These are phyloP conservation scores for Microchrysa polita DNA, from an alignment of 2,888 invertebrate genomes.

Conservation along the genomic window DNA sequence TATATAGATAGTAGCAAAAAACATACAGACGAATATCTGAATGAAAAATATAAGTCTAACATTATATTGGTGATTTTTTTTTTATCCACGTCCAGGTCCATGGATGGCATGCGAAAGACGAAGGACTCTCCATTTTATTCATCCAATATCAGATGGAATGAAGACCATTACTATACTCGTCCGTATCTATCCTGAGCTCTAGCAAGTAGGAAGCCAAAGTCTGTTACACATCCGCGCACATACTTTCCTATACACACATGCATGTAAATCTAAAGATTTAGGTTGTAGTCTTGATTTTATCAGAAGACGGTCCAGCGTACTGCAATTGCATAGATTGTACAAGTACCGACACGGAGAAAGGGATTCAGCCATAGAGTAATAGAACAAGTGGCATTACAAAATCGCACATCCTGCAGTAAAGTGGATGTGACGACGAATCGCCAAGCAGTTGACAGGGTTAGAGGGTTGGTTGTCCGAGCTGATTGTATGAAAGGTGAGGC, in stretches of 20 bases:
- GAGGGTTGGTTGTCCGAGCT: background rate
- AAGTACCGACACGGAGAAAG: background rate
- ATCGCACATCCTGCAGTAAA: slow-evolving; percentile 34
- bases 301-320: background rate
- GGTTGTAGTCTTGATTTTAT: slow-evolving; percentile 16
- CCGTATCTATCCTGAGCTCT: background rate
- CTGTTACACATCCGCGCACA: too few species aligned
- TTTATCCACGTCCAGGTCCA: background rate
- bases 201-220: background rate
- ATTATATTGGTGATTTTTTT: slow-evolving; percentile 9
- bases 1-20: too few species aligned
- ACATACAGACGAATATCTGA: background rate
- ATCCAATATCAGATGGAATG: slow-evolving; percentile 30
- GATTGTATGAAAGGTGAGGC: too few species aligned
- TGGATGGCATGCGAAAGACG: background rate
- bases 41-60: slow-evolving; percentile 3
- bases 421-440: slow-evolving; percentile 8
- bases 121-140: slow-evolving; percentile 23
- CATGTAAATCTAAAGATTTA: slow-evolving; percentile 40
- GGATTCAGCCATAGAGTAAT: slow-evolving; percentile 27
- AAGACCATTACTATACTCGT: slow-evolving; percentile 21
- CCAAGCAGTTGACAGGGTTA: background rate
- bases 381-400: slow-evolving; percentile 41
- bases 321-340: slow-evolving; percentile 14
- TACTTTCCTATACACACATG: slow-evolving; percentile 2